Evolutionary conservation across 2,113 vertebrate species (phyloP), one percentile per base, ranked within the genome.

Genomic region (Gymnogyps californianus): DNA sequence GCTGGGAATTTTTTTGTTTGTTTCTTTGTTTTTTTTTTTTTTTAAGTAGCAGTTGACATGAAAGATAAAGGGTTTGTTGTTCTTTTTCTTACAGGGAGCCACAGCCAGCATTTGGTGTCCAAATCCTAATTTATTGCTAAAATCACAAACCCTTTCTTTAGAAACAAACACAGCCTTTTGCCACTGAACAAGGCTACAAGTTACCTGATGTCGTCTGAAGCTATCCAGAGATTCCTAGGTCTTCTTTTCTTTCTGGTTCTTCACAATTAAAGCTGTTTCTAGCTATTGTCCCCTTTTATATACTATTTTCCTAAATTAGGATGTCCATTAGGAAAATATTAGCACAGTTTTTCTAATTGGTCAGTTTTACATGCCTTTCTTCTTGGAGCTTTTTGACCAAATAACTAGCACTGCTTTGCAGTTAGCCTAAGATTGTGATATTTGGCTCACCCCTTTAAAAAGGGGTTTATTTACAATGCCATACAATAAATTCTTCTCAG

Each of bases 61-160:
- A 84, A 82, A 78, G 6, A 70, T 19, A 14, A 72, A 67, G 7
- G 3, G 0, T 0, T 0, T 55, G 62, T 71, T 87, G 9, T 8
- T 62, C 8, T 59, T 81, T 91, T 55, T 78, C 13, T 79, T 38
- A 51, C 1, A 84, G 17, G 24, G 2, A 71, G 22, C 18, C 52
- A 86, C 4, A 64, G 16, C 2, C 40, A 88, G 14, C 1, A 62
- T 67, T 66, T 85, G 46, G 9, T 62, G 8, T 49, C 15, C 51
- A 75, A 87, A 77, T 49, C 13, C 11, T 51, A 62, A 58, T 28
- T 57, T 58, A 62, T 32, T 78, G 28, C 51, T 58, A 74, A 77
- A 76, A 81, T 38, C 67, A 58, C 8, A 80, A 74, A 22, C 1
- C 3, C 10, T 4, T 61, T 70, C 46, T 92, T 92, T 12, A 83